These are phyloP conservation scores for Catamblyrhynchus diadema DNA, from an alignment of 2,797 vertebrate species.

Conservation along the genomic window DNA sequence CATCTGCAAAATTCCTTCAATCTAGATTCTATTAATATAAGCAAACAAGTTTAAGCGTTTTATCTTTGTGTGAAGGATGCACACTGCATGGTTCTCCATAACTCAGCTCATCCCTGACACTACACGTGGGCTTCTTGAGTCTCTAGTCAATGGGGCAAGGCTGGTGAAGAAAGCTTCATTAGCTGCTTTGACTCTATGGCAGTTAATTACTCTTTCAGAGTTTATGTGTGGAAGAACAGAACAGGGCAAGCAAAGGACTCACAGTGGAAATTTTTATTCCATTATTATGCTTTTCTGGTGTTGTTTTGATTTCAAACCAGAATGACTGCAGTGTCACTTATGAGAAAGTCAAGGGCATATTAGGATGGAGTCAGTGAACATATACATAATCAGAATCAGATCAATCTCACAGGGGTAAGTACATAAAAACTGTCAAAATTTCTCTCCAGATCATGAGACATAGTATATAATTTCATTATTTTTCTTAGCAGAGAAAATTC, in stretches of 20 bases:
- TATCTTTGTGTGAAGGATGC: neutral
- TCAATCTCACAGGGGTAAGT: neutral
- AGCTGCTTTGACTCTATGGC: neutral
- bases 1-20: neutral
- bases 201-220: neutral
- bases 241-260: neutral
- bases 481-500: neutral
- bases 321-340: neutral
- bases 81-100: neutral
- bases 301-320: neutral
- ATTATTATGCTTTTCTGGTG: neutral
- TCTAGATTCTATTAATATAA: neutral
- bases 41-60: neutral
- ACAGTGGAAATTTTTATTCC: neutral
- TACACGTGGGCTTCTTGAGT: neutral
- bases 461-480: neutral
- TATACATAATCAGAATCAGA: neutral
- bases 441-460: neutral
- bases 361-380: neutral
- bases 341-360: neutral
- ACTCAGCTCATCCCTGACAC: neutral
- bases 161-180: constrained; percentile 1
- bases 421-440: neutral
- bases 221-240: neutral
- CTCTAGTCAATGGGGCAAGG: neutral